phyloP scores from a whole-genome alignment of 2,113 vertebrate genomes.

The Erythrocercus mccallii region DNA sequence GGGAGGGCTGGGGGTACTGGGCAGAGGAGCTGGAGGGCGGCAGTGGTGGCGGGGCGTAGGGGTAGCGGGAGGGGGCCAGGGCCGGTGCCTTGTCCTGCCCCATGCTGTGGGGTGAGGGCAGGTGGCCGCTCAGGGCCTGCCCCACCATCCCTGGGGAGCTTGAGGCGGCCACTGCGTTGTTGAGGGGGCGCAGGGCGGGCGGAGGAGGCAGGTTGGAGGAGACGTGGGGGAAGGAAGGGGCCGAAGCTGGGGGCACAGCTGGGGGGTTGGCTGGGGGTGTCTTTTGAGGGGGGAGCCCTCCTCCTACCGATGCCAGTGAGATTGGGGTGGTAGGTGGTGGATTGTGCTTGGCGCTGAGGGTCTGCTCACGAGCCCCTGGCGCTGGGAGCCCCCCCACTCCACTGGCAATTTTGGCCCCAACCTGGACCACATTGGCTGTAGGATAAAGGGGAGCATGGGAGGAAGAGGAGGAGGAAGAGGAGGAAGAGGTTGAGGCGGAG shows the following conservation, averaged over 20 bases:
- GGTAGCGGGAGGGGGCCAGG: not conserved
- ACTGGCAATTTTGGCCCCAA: conserved; percentile 40
- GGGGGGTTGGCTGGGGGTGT: conserved; percentile 70
- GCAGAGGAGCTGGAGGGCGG: conserved; percentile 62
- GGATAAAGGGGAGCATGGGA: conserved; percentile 60
- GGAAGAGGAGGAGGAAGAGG: conserved; percentile 37
- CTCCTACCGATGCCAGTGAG: conserved; percentile 60
- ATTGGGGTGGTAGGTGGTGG: conserved; percentile 81
- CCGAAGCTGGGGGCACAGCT: not conserved
- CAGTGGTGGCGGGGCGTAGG: not conserved
- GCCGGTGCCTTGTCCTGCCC: not conserved
- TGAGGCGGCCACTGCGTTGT: not conserved
- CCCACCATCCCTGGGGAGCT: conserved; percentile 1
- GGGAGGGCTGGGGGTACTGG: conserved; percentile 52
- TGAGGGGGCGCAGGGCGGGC: conserved; percentile 75
- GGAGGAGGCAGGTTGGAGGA: conserved; percentile 86
- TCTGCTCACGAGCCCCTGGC: conserved; percentile 50
- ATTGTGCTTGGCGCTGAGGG: conserved; percentile 74
- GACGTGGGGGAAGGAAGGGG: conserved; percentile 70
- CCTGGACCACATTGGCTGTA: conserved; percentile 37
- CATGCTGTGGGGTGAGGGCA: not conserved
- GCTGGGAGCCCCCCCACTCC: conserved; percentile 45
- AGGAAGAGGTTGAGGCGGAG: conserved; percentile 55
- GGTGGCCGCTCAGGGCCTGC: not conserved
- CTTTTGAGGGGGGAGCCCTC: conserved; percentile 65